Percentiles rank a stretch among this genome's conserved stretches.
phyloP scores from a whole-genome alignment of 2,888 invertebrate species.

The Perithous albicinctus region DNA sequence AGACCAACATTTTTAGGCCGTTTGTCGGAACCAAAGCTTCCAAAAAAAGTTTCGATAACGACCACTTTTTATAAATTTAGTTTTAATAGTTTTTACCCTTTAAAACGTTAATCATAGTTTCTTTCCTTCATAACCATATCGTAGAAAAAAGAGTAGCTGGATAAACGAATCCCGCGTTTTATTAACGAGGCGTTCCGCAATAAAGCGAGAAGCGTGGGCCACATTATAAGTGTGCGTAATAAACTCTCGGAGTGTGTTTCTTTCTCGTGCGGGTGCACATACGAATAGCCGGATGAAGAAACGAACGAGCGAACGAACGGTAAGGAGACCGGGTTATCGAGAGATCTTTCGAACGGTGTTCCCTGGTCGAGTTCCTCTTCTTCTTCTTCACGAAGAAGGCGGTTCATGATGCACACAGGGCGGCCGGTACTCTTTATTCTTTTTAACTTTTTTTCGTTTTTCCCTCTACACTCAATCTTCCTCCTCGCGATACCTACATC shows the following conservation, averaged over 20 bases:
- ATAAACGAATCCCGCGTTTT: conserved; percentile 60
- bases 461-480: conserved; percentile 34
- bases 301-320: conserved; percentile 64
- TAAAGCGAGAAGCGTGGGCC: conserved; percentile 66
- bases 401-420: conserved; percentile 59
- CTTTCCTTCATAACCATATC: not conserved
- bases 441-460: conserved; percentile 32
- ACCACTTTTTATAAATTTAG: too few relatives aligned
- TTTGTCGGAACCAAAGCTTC: too few relatives aligned
- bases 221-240: conserved; percentile 51
- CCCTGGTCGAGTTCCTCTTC: conserved; percentile 62
- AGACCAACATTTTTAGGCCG: too few relatives aligned
- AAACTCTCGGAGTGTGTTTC: conserved; percentile 33
- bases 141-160: not conserved
- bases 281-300: conserved; percentile 68
- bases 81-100: not conserved
- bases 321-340: conserved; percentile 75
- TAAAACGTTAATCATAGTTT: not conserved
- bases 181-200: conserved; percentile 78
- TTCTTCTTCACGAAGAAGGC: conserved; percentile 62
- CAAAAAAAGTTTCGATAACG: too few relatives aligned
- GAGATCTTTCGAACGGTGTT: conserved; percentile 74
- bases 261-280: conserved; percentile 37
- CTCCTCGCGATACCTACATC: conserved; percentile 46
- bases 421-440: conserved; percentile 56